These are phyloP conservation scores for Scaptomyza tumidula DNA, from an alignment of 2,888 invertebrate species.

Conservation along the genomic window DNA sequence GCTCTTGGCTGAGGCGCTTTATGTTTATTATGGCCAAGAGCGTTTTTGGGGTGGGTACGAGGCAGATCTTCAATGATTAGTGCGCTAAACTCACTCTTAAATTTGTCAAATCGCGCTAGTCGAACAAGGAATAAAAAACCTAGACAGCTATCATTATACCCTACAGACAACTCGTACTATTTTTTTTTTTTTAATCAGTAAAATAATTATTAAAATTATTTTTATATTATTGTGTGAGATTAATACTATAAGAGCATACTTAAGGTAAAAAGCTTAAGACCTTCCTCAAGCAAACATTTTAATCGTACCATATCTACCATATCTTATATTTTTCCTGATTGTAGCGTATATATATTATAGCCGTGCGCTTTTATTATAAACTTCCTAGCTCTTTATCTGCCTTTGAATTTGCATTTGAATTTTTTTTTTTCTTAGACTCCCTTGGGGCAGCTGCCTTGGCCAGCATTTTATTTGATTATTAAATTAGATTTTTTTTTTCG, in stretches of 20 bases:
- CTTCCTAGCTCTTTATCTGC: slow-evolving; percentile 30
- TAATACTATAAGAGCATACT: too few species aligned
- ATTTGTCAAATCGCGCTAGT: slow-evolving; percentile 76
- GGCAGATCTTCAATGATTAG: slow-evolving; percentile 72
- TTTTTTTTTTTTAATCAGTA: neutral
- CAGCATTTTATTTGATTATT: slow-evolving; percentile 74
- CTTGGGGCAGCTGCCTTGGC: slow-evolving; percentile 61
- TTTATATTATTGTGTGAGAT: too few species aligned
- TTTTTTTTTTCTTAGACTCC: slow-evolving; percentile 31
- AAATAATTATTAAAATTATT: too few species aligned
- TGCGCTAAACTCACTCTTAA: slow-evolving; percentile 78
- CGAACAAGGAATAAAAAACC: slow-evolving; percentile 17
- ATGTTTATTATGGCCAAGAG: slow-evolving; percentile 62
- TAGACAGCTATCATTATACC: slow-evolving; percentile 12
- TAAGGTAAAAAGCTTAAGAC: too few species aligned
- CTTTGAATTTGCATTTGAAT: slow-evolving; percentile 45
- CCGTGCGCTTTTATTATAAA: neutral
- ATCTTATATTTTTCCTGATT: too few species aligned
- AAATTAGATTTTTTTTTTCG: slow-evolving; percentile 68
- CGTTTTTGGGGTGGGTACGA: slow-evolving; percentile 29
- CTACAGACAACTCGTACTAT: slow-evolving; percentile 1
- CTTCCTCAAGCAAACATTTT: too few species aligned
- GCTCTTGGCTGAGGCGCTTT: slow-evolving; percentile 37
- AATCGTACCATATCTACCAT: too few species aligned
- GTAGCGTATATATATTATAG: neutral